phyloP scores from a whole-genome alignment of 2,888 invertebrate genomes.

The Ganaspis brasiliensis region DNA sequence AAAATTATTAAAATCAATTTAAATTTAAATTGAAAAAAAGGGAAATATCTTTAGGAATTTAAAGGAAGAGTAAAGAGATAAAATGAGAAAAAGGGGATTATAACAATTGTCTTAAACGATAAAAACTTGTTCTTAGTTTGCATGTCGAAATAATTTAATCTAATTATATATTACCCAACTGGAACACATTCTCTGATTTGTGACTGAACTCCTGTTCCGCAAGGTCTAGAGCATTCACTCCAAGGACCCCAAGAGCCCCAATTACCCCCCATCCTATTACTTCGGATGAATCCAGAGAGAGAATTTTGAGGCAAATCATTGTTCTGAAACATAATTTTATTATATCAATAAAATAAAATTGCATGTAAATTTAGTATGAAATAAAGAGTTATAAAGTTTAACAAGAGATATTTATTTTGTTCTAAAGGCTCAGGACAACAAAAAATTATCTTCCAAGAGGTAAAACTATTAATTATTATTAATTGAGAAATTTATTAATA shows the following conservation, averaged over 20 bases:
- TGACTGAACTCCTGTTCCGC: slow-evolving; percentile 88
- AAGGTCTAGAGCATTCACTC: slow-evolving; percentile 89
- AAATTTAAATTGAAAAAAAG: too few relatives aligned
- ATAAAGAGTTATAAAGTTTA: too few relatives aligned
- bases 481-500: too few relatives aligned
- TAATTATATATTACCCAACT: slow-evolving; percentile 79
- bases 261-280: slow-evolving; percentile 78
- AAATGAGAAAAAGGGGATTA: too few relatives aligned
- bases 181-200: slow-evolving; percentile 87
- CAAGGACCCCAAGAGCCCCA: slow-evolving; percentile 90
- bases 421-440: too few relatives aligned
- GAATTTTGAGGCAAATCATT: slow-evolving; percentile 72
- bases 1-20: too few relatives aligned
- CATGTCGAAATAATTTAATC: background rate
- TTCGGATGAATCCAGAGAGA: slow-evolving; percentile 71
- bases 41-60: too few relatives aligned
- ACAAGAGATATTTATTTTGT: too few relatives aligned
- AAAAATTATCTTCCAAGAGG: too few relatives aligned
- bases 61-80: too few relatives aligned
- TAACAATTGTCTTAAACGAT: background rate
- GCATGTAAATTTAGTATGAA: background rate
- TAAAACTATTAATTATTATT: too few relatives aligned
- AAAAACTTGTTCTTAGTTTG: background rate
- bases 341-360: background rate
- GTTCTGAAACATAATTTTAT: slow-evolving; percentile 20